Evolutionary conservation across 37 sponge, comb jelly and placozoan genomes (phyloP).

Genomic region (Halichondria panicea): DNA sequence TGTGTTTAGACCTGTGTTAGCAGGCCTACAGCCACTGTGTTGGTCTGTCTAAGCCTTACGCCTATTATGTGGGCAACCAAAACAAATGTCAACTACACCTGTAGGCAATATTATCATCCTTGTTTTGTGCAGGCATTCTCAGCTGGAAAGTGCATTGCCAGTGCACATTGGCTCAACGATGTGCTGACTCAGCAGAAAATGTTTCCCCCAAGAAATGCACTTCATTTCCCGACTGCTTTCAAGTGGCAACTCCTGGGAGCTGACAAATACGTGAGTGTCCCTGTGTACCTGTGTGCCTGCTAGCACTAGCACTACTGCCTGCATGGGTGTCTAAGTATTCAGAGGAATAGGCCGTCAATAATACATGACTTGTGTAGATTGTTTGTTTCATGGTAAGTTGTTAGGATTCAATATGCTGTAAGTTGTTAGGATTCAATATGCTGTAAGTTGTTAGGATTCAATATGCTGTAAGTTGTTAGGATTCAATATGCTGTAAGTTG

Average conservation of each 20-base stretch:
- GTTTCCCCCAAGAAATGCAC: conserved; percentile 76
- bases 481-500: too few relatives aligned
- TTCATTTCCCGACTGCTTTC: conserved; percentile 86
- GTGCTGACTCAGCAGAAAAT: conserved; percentile 73
- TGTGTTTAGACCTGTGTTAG: too few relatives aligned
- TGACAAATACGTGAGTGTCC: conserved; percentile 22
- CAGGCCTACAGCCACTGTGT: too few relatives aligned
- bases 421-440: neutral
- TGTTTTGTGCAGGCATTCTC: conserved; percentile 68
- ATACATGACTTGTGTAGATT: too few relatives aligned
- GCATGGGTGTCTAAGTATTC: too few relatives aligned
- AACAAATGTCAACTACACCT: too few relatives aligned
- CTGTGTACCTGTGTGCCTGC: neutral
- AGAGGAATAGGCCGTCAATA: too few relatives aligned
- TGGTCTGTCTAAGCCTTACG: too few relatives aligned
- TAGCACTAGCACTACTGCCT: neutral
- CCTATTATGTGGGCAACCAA: too few relatives aligned
- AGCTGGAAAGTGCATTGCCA: conserved; percentile 85
- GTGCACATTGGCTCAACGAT: conserved; percentile 96
- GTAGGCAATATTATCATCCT: too few relatives aligned
- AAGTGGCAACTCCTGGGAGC: conserved; percentile 45
- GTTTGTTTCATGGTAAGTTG: too few relatives aligned
- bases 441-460: neutral
- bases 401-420: neutral
- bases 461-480: too few relatives aligned